phyloP scores from a whole-genome alignment of 2,113 vertebrate species.

The Festucalex cinctus region DNA sequence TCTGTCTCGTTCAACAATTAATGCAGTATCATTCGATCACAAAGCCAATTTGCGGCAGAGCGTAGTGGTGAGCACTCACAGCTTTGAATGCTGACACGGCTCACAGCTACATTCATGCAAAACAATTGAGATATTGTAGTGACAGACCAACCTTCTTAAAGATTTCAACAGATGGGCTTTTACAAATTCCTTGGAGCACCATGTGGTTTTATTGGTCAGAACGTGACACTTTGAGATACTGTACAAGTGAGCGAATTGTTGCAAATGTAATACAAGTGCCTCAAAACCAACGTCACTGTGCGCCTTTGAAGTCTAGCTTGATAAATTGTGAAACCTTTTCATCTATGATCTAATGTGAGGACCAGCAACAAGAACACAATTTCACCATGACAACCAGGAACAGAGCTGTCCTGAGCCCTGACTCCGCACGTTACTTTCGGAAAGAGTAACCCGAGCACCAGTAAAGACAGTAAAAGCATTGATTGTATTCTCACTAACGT shows the following conservation, averaged over 20 bases:
- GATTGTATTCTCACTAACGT: not conserved
- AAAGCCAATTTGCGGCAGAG: not conserved
- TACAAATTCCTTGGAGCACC: not conserved
- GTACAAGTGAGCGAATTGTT: not conserved
- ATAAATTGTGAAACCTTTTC: not conserved
- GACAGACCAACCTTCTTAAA: not conserved
- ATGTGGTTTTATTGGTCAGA: not conserved
- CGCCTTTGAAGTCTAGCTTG: not conserved
- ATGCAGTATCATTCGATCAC: slow-evolving; percentile 3
- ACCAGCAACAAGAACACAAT: not conserved
- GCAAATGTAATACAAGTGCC: not conserved
- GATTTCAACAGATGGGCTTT: not conserved
- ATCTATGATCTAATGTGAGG: not conserved
- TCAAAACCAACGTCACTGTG: not conserved
- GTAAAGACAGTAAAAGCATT: not conserved
- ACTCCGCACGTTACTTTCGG: not conserved
- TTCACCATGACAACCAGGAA: not conserved
- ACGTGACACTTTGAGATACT: not conserved
- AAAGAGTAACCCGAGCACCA: not conserved
- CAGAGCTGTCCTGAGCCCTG: not conserved
- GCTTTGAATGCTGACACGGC: not conserved
- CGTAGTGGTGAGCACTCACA: not conserved
- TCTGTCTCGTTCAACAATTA: slow-evolving; percentile 13
- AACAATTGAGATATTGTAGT: not conserved
- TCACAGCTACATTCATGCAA: not conserved